These are phyloP conservation scores for Drosophila fungiperda DNA, from an alignment of 2,888 invertebrate genomes.

Conservation along the genomic window DNA sequence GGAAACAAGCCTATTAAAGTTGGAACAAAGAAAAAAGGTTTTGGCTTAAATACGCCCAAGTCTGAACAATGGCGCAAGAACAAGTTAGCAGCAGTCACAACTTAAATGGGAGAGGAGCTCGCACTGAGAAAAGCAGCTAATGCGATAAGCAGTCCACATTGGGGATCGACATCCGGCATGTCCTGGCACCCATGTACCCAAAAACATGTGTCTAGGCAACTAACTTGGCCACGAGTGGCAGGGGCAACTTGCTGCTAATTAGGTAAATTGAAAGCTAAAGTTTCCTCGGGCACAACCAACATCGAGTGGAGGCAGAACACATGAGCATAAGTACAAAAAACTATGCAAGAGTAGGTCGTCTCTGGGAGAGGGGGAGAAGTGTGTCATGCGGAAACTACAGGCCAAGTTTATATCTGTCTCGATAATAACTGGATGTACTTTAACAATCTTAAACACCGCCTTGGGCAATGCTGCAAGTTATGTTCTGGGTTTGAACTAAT, in stretches of 20 bases:
- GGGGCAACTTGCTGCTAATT: conserved; percentile 56
- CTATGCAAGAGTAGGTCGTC: not conserved
- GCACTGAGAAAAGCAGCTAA: conserved; percentile 52
- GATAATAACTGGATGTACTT: not conserved
- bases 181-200: not conserved
- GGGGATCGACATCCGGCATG: conserved; percentile 21
- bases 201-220: conserved; percentile 35
- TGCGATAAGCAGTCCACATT: conserved; percentile 58
- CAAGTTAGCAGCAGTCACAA: conserved; percentile 47
- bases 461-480: not conserved
- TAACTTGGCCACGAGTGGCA: not conserved
- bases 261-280: conserved; percentile 73
- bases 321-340: conserved; percentile 18
- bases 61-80: conserved; percentile 38
- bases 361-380: not conserved
- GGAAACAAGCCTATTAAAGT: conserved; percentile 18
- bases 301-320: conserved; percentile 12
- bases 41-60: conserved; percentile 16
- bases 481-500: not conserved
- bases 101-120: conserved; percentile 60
- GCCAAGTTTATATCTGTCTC: not conserved
- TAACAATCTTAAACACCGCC: not conserved
- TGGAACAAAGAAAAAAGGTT: conserved; percentile 15
- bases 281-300: conserved; percentile 40
- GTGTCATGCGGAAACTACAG: not conserved